Percentiles rank a stretch among this genome's conserved stretches.
These are phyloP conservation scores for Acromyrmex echinatior DNA, from an alignment of 1,140 invertebrate genomes.

Conservation along the genomic window DNA sequence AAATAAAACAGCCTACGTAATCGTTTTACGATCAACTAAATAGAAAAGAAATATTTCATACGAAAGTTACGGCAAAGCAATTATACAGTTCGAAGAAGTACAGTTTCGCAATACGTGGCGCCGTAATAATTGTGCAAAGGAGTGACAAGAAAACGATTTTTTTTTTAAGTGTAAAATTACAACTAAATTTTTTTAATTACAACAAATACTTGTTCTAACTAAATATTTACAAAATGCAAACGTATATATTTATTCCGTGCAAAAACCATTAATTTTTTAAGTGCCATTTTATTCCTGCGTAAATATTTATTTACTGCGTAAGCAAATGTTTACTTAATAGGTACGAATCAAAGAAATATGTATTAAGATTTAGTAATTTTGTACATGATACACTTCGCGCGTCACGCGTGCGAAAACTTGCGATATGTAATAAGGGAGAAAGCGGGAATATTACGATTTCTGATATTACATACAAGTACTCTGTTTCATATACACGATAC, in stretches of 20 bases:
- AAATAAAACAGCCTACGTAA: not conserved
- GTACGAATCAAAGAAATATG: no score
- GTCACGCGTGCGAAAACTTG: not conserved
- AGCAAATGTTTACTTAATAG: no score
- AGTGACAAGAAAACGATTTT: not conserved
- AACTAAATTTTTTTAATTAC: no score
- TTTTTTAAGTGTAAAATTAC: no score
- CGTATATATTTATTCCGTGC: no score
- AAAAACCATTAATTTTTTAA: no score
- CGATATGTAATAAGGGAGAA: not conserved
- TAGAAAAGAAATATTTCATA: not conserved
- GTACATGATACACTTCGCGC: no score
- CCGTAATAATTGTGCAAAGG: not conserved
- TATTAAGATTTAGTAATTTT: no score
- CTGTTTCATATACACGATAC: not conserved
- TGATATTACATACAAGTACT: not conserved
- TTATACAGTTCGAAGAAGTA: not conserved
- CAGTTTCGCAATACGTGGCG: not conserved
- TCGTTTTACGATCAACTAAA: not conserved
- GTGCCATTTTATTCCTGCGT: no score
- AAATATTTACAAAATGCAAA: no score
- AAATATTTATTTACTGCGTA: no score
- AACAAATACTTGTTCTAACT: no score
- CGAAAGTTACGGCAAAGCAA: conserved; percentile 33
- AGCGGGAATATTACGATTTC: conserved; percentile 23